Base-by-base conservation (phyloP, 1,140 invertebrate genomes). In the Tetramorium alpestre region DNA sequence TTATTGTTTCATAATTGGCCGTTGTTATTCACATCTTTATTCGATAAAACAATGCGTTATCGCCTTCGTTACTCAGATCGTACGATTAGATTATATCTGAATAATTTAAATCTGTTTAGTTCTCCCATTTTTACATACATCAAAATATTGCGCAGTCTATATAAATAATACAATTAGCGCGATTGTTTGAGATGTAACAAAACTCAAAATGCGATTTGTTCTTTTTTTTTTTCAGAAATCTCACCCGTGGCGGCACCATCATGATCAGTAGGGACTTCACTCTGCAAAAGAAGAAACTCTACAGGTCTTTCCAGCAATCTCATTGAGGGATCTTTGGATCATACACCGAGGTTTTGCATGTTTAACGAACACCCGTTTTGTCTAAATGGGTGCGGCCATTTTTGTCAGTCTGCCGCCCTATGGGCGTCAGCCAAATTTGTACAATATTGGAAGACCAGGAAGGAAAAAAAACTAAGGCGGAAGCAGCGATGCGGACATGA, bases 271-370 rank as follows among this genome's bases (percentile, higher is more conserved):
- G 97, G 89, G 97, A 97, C 92, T 98, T 98, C 95, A 97, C 96
- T 87, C 95, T 98, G 94, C 97, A 97, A 92, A 98, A 98, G 96
- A 98, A 98, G 94, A 98, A 98, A 95, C 96, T 98, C 64, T 98
- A 98, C 96, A 96, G 98, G 93, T 97, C 96, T 87, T 97, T 96
- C 93, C 96, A 96, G 91, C 95, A 96, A 80, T 94, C 95, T 85
- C 96, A 93, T 58, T 93, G 89, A 93, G 58, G 1, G 2, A 8
- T 18, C 16, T 28, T 38, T 18, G 0, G 16, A 49, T 81, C 49
- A n/a, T 3, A 64, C 28, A 76, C 13, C 16, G 44, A 62, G 16
- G 25, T 58, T 80, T 56, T 69, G 51, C 51, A 75, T 41, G 13
- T 69, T 65, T 64, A 69, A 77, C 28, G 44, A 56, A 49, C 72